Base-by-base conservation (phyloP, 2,888 invertebrate species). In the Ommatoiulus sabulosus region DNA sequence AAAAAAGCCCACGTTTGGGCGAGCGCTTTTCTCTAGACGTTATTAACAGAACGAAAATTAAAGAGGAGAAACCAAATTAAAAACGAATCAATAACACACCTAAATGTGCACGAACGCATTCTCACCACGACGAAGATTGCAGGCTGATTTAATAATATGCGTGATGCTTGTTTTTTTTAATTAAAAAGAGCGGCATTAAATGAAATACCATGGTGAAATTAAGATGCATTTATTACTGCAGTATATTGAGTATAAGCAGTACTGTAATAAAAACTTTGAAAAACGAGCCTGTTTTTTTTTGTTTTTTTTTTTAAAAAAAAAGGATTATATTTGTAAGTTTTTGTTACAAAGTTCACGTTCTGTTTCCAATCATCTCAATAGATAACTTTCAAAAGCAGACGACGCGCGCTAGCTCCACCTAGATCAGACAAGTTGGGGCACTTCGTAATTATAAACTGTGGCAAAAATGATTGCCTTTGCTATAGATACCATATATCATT, bases 11-110 rank as follows among this genome's bases (percentile, higher is more conserved):
- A 6, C 72, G 5, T 24, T 24, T 72, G 10, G 24, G 24, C 72
- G 72, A 72, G 5, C 24, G 72, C 72, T 72, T 72, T 72, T 72
- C 24, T 72, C 72, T 24, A 24, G 52, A 52, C 52, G 52, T 10
- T 52, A 52, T 52, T 15, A 52, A 52, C 52, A 52, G 4, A 7
- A 52, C 52, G 52, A 52, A 15, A 52, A 52, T 52, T 52, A 52
- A 52, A 52, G 52, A 52, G 52, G 52, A 52, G 12, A 52, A 52
- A 4, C 52, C 72, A 72, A 72, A 72, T 72, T 72, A 72, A 24
- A 72, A 72, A 72, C 72, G 72, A 72, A 72, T 72, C 72, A 72
- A 72, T 72, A 72, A 24, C 8, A 72, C 72, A 72, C 5, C 24
- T 24, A n/a, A n/a, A 72, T 8, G 72, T 72, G n/a, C 72, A 72